Conservation (phyloP, 1,140 invertebrate species). For the Xylocopa sonorina region DNA sequence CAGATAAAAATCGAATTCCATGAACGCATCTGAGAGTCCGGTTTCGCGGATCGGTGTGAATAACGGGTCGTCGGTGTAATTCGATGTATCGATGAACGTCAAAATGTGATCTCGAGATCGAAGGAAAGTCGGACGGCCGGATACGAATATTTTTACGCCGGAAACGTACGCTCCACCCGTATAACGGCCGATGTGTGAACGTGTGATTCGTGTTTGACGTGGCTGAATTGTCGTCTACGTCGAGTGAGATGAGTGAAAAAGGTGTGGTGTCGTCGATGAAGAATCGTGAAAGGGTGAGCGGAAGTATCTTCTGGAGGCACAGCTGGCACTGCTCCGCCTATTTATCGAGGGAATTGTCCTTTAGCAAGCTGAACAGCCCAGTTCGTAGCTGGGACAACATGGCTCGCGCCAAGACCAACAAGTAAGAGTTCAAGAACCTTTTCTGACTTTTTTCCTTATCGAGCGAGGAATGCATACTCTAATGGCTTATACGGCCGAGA, state of each 20-base stretch:
- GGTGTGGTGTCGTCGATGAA: conserved; percentile 60
- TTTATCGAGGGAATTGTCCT: conserved; percentile 63
- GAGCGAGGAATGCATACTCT: conserved; percentile 2
- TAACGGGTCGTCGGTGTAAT: too few species aligned
- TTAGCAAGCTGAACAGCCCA: conserved; percentile 62
- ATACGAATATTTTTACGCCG: background rate
- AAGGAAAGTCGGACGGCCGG: background rate
- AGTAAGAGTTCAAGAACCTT: conserved; percentile 67
- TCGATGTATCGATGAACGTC: conserved; percentile 20
- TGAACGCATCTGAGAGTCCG: conserved; percentile 10
- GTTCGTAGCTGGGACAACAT: conserved; percentile 72
- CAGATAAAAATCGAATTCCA: background rate
- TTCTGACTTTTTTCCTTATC: conserved; percentile 14
- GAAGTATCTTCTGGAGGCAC: conserved; percentile 74
- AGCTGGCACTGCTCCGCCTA: conserved; percentile 74
- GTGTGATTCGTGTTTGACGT: conserved; percentile 37
- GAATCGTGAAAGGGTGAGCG: conserved; percentile 71
- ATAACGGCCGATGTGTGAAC: conserved; percentile 8
- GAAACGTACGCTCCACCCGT: too few species aligned
- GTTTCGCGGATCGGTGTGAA: background rate
- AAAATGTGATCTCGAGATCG: conserved; percentile 14
- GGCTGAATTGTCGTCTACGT: conserved; percentile 25
- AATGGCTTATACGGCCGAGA: background rate
- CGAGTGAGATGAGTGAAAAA: conserved; percentile 70
- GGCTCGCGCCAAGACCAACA: conserved; percentile 67